Evolutionary conservation across 2,888 invertebrate genomes (phyloP), one percentile per base, ranked within the genome.

Genomic region (Lithosia quadra): DNA sequence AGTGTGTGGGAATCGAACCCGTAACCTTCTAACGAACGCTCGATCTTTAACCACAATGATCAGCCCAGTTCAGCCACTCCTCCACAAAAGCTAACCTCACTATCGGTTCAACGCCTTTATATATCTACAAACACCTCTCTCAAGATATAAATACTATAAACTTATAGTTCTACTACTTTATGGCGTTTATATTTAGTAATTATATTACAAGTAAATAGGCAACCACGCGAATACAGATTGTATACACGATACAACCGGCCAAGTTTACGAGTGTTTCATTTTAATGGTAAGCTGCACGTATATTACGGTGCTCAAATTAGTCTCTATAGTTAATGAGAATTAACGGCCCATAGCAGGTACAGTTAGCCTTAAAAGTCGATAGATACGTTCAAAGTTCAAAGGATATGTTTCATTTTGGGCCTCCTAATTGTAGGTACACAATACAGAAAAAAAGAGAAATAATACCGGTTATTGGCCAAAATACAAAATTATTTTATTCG

Each of bases 181-280:
- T 34, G n/a, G 58, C 58, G 0, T 33, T 34, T 58, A 28, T 34
- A 33, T 58, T 58, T 34, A 58, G n/a, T 10, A 58, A 34, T 58
- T 33, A 58, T 11, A n/a, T n/a, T 33, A 34, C n/a, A 18, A 28
- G n/a, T 58, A 58, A 24, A 56, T n/a, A 49, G n/a, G 56, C 13
- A 60, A 18, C 60, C 60, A 39, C 36, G 60, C 24, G 7, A 53
- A 34, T 53, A 63, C 53, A 33, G 63, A 63, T 63, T 63, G 63
- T 63, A 33, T 13, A 53, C 21, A 53, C 63, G 63, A 53, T 63
- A 63, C 5, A 13, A 18, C 18, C 5, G 10, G 24, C 63, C 11
- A 53, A 33, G 36, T 60, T 53, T 53, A 63, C 33, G 53, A 53
- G 33, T n/a, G 13, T 63, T 67, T 65, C 13, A 49, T 69, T 65